Conservation (phyloP, 2,888 invertebrate species). For the Eristalis pertinax region DNA sequence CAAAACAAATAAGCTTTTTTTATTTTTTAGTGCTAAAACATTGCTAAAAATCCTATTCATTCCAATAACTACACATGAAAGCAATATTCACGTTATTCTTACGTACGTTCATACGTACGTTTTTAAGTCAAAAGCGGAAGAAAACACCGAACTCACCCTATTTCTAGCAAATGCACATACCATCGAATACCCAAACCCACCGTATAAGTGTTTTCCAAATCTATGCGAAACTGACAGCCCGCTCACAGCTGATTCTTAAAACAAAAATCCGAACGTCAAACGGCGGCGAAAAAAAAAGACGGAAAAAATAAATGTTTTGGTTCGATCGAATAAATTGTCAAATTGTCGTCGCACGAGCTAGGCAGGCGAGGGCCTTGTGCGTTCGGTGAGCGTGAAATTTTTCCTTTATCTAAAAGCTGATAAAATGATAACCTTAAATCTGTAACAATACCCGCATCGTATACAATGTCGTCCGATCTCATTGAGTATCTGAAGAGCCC, state of each 20-base stretch:
- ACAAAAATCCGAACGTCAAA: conserved; percentile 41
- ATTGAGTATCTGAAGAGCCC: conserved; percentile 89
- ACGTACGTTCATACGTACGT: no score
- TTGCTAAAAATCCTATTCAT: no score
- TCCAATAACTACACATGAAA: no score
- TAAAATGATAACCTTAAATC: conserved; percentile 27
- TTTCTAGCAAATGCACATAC: not conserved
- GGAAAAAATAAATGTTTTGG: conserved; percentile 36
- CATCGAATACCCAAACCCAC: conserved; percentile 4
- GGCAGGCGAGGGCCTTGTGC: conserved; percentile 13
- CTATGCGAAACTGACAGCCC: not conserved
- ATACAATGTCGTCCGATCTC: conserved; percentile 72
- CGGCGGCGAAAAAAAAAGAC: not conserved
- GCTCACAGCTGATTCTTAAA: conserved; percentile 20
- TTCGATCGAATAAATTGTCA: conserved; percentile 36
- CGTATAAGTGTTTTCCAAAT: not conserved
- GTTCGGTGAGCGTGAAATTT: not conserved
- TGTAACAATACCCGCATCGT: conserved; percentile 17
- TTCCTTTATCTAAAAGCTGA: not conserved
- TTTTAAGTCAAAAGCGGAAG: no score
- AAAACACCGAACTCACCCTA: not conserved
- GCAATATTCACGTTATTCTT: no score
- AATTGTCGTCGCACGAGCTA: not conserved
- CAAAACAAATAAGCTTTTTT: no score
- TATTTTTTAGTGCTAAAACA: no score